phyloP scores from a whole-genome alignment of 92 coral and sea anemone species.

The Palythoa grandis region DNA sequence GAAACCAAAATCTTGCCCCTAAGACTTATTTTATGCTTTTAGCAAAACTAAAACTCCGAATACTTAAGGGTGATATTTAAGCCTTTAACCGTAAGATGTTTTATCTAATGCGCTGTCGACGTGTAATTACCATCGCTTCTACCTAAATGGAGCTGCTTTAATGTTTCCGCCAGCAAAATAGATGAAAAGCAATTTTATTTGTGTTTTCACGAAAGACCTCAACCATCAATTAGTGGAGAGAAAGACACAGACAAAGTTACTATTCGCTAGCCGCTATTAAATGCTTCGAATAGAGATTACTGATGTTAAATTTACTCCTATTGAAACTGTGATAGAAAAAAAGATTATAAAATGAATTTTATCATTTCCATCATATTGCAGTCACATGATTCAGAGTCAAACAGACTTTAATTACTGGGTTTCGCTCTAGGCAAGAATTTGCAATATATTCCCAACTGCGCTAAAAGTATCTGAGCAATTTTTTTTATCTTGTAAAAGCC shows the following conservation, averaged over 20 bases:
- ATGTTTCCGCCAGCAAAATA: conserved; percentile 35
- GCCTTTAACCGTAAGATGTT: conserved; percentile 15
- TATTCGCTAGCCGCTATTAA: neutral
- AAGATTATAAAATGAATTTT: neutral
- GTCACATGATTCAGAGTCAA: neutral
- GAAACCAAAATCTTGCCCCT: neutral
- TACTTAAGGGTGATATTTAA: conserved; percentile 30
- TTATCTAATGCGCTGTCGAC: conserved; percentile 21
- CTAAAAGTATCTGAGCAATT: conserved; percentile 1
- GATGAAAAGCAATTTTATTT: conserved; percentile 30
- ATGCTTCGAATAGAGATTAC: neutral
- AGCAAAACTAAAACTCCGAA: neutral
- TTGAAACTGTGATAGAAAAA: neutral
- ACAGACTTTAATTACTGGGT: neutral
- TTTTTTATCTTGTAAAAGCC: conserved; percentile 30
- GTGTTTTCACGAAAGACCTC: conserved; percentile 22
- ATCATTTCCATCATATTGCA: neutral
- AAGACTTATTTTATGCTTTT: neutral
- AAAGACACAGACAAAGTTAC: neutral
- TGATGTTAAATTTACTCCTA: neutral
- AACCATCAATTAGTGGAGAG: conserved; percentile 18
- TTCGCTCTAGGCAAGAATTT: conserved; percentile 5
- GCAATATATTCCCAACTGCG: neutral
- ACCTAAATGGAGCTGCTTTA: conserved; percentile 26
- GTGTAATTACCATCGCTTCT: conserved; percentile 24